These are phyloP conservation scores for Malurus splendens DNA, from an alignment of 2,797 vertebrate species.

Conservation along the genomic window DNA sequence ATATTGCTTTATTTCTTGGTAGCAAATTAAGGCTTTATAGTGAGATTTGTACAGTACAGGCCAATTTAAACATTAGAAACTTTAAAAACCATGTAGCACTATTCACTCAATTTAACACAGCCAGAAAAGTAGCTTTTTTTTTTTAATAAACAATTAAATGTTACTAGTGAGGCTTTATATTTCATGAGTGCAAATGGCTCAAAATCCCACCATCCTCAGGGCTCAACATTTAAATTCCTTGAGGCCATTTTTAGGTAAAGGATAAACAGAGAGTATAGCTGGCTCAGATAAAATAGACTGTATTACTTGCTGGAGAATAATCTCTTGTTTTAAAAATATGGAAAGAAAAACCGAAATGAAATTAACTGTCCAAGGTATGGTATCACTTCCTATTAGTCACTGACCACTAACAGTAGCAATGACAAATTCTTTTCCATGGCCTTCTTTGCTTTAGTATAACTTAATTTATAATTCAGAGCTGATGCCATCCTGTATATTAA, in stretches of 20 bases:
- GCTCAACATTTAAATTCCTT: not conserved
- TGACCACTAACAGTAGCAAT: not conserved
- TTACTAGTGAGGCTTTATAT: slow-evolving; percentile 53
- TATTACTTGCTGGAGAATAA: not conserved
- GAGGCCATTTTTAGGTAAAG: slow-evolving; percentile 3
- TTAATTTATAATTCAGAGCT: not conserved
- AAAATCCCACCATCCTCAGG: slow-evolving; percentile 39
- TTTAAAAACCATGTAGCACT: slow-evolving; percentile 53
- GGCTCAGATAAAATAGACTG: not conserved
- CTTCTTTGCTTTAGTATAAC: not conserved
- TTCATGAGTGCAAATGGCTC: slow-evolving; percentile 55
- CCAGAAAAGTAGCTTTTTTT: slow-evolving; percentile 59
- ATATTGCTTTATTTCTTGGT: slow-evolving; percentile 79
- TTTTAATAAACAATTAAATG: slow-evolving; percentile 51
- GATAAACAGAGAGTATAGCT: not conserved
- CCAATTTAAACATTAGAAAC: slow-evolving; percentile 72
- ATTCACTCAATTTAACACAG: slow-evolving; percentile 65
- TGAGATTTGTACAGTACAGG: slow-evolving; percentile 73
- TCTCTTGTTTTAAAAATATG: not conserved
- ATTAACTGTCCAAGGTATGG: not conserved
- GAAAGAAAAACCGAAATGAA: slow-evolving; percentile 11
- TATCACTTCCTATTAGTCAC: not conserved
- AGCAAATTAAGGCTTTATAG: slow-evolving; percentile 79
- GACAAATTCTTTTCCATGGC: not conserved
- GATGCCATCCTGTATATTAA: not conserved